Conservation (phyloP, 2,888 invertebrate species). For the Drosophila kanekoi region DNA sequence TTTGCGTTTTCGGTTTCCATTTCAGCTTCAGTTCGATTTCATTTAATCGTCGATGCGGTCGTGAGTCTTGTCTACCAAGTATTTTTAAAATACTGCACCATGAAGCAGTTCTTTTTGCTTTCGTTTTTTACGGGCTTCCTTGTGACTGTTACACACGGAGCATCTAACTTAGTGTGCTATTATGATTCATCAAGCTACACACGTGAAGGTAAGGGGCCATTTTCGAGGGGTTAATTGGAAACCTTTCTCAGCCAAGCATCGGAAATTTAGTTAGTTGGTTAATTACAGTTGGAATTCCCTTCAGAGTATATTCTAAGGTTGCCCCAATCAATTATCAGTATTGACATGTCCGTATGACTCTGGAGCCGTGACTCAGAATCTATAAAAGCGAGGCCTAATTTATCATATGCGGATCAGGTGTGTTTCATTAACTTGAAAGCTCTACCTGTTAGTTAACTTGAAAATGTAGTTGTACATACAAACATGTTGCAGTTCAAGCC, state of each 20-base stretch:
- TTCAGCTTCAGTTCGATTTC: conserved; percentile 63
- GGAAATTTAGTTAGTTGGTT: background rate
- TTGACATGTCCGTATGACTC: too few species aligned
- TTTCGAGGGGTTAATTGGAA: too few species aligned
- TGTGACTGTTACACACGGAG: conserved; percentile 54
- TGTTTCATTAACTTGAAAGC: too few species aligned
- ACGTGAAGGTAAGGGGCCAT: conserved; percentile 80
- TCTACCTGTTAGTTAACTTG: too few species aligned
- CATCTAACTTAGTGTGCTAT: conserved; percentile 81
- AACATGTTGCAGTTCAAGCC: too few species aligned
- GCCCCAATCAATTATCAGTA: too few species aligned
- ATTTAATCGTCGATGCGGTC: conserved; percentile 55
- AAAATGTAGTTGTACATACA: too few species aligned
- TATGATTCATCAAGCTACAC: conserved; percentile 82
- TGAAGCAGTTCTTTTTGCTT: conserved; percentile 64
- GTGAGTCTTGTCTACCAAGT: conserved; percentile 29
- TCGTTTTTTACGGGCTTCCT: conserved; percentile 60
- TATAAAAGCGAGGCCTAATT: too few species aligned
- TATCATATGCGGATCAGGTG: too few species aligned
- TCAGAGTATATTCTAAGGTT: too few species aligned
- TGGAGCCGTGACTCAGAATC: too few species aligned
- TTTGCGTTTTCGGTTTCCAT: conserved; percentile 33
- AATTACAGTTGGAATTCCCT: too few species aligned
- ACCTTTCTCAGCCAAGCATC: background rate
- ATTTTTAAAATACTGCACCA: conserved; percentile 26